Percentiles rank a stretch among this genome's conserved stretches.
These are phyloP conservation scores for Cyprinodon tularosa DNA, from an alignment of 2,113 vertebrate genomes.

Conservation along the genomic window DNA sequence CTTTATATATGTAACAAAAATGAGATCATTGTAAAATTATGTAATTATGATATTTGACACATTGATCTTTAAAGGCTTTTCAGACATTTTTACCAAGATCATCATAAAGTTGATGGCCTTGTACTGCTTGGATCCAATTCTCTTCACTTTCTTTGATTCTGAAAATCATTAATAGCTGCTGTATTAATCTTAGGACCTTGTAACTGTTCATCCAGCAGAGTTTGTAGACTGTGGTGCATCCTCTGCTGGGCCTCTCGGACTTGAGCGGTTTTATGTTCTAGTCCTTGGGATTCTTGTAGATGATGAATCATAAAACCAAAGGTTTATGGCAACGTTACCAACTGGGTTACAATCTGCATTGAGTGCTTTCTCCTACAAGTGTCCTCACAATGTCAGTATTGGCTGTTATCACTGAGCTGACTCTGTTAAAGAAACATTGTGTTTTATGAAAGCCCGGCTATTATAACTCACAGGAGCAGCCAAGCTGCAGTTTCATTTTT, in stretches of 20 bases:
- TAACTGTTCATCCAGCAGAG: constrained; percentile 52
- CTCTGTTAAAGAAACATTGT: constrained; percentile 22
- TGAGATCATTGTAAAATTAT: not conserved
- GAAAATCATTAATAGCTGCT: constrained; percentile 56
- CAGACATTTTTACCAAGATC: not conserved
- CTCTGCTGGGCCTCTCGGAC: constrained; percentile 44
- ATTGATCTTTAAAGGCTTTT: not conserved
- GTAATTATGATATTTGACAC: not conserved
- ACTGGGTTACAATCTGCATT: constrained; percentile 64
- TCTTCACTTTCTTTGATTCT: constrained; percentile 40
- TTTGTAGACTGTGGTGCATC: constrained; percentile 58
- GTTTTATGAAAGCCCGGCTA: constrained; percentile 24
- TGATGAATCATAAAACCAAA: constrained; percentile 74
- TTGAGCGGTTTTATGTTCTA: constrained; percentile 75
- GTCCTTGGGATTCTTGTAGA: constrained; percentile 69
- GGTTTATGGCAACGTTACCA: constrained; percentile 72
- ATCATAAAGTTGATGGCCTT: not conserved
- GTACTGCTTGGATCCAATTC: constrained; percentile 12
- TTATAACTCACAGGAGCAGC: constrained; percentile 2
- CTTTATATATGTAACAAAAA: not conserved
- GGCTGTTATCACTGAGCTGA: constrained; percentile 41
- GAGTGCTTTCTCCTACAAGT: constrained; percentile 54
- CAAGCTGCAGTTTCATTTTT: constrained; percentile 10
- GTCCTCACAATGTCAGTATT: constrained; percentile 69
- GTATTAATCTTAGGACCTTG: constrained; percentile 63